Conservation (phyloP, 2,888 invertebrate genomes). For the Odontomyia ornata region DNA sequence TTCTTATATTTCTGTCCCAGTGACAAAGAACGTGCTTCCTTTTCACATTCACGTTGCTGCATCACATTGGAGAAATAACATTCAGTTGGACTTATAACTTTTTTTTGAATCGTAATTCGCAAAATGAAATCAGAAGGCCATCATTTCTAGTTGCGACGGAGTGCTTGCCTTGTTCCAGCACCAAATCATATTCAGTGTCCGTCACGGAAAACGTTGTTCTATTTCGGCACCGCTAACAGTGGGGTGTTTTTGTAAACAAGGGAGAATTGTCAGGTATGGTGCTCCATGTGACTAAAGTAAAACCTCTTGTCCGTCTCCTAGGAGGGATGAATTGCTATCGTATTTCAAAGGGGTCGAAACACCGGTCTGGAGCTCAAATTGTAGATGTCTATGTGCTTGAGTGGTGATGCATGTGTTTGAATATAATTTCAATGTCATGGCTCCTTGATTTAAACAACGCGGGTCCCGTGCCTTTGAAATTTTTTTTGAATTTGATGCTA, state of each 20-base stretch:
- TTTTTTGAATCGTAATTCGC: neutral
- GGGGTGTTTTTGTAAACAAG: neutral
- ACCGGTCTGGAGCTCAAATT: neutral
- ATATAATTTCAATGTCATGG: conserved; percentile 21
- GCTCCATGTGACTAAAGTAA: neutral
- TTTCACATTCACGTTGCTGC: neutral
- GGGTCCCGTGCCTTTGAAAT: neutral
- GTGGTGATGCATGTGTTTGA: neutral
- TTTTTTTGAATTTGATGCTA: neutral
- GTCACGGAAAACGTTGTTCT: conserved; percentile 27
- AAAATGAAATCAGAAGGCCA: conserved; percentile 3
- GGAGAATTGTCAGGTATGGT: neutral
- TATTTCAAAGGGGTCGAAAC: neutral
- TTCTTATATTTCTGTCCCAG: neutral
- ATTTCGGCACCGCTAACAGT: conserved; percentile 27
- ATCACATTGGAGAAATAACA: neutral
- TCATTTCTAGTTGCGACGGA: conserved; percentile 1
- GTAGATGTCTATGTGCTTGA: neutral
- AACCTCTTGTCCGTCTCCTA: neutral
- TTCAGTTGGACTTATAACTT: neutral
- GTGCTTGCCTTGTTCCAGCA: neutral
- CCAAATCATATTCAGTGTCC: conserved; percentile 31
- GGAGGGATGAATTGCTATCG: neutral
- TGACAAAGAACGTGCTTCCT: neutral
- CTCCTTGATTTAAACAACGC: conserved; percentile 13